Evolutionary conservation across 2,113 vertebrate species (phyloP).

Genomic region (Alectura lathami): DNA sequence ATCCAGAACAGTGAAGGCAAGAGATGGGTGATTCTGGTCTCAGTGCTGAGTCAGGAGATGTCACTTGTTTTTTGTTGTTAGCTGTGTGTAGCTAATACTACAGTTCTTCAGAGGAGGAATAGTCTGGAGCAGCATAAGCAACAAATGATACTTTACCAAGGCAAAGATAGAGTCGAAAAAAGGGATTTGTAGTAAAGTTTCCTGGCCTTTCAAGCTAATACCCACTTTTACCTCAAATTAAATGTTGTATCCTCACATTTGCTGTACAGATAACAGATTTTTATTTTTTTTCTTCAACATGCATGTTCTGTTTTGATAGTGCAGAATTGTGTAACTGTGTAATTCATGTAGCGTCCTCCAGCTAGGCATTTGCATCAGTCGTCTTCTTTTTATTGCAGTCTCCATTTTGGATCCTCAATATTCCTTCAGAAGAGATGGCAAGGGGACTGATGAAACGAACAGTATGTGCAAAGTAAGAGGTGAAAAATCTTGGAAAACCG

Average conservation of each 20-base stretch:
- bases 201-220: neutral
- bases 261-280: neutral
- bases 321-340: neutral
- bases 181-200: neutral
- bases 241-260: neutral
- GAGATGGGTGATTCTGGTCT: neutral
- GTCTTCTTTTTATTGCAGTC: slow-evolving; percentile 78
- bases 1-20: neutral
- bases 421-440: slow-evolving; percentile 89
- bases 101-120: neutral
- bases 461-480: slow-evolving; percentile 95
- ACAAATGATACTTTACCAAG: neutral
- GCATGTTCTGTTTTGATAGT: neutral
- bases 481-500: neutral
- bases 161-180: neutral
- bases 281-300: neutral
- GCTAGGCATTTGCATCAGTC: neutral
- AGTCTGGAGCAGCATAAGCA: neutral
- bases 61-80: neutral
- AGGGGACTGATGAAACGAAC: slow-evolving; percentile 89
- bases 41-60: fast-evolving
- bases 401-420: slow-evolving; percentile 92
- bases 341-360: neutral
- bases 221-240: neutral
- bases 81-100: fast-evolving